Evolutionary conservation across 2,888 invertebrate species (phyloP).

Genomic region (Drosophila austrosaltans): DNA sequence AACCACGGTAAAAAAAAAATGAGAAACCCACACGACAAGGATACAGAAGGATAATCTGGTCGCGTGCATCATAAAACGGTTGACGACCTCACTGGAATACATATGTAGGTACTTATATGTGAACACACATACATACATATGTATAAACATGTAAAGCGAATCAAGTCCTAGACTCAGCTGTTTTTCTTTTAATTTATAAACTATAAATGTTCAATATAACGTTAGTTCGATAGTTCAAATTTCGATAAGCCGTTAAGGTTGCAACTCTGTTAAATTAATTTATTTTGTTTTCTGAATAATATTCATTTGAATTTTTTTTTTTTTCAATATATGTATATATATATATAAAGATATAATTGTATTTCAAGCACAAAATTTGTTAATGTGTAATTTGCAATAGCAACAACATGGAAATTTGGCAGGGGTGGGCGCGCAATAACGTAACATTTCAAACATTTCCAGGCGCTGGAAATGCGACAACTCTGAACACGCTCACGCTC

Average conservation of each 20-base stretch:
- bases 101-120: conserved; percentile 6
- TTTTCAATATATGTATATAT: not conserved
- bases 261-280: not conserved
- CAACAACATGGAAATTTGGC: conserved; percentile 4
- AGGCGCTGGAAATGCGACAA: conserved; percentile 18
- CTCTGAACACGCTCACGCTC: conserved; percentile 13
- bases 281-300: not conserved
- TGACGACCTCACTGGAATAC: conserved; percentile 59
- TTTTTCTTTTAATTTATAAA: not conserved
- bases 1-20: not conserved
- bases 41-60: conserved; percentile 31
- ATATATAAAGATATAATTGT: not conserved
- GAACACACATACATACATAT: not conserved
- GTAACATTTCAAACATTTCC: conserved; percentile 19
- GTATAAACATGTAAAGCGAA: not conserved
- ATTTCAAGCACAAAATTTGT: not conserved
- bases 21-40: conserved; percentile 38
- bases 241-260: not conserved
- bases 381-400: not conserved
- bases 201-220: not conserved
- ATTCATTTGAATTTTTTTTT: not conserved
- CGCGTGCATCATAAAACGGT: conserved; percentile 68
- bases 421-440: conserved; percentile 23
- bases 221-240: conserved; percentile 10
- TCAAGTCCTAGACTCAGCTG: not conserved